Base-by-base conservation (phyloP, 2,113 vertebrate genomes). In the Muscicapa adusta region DNA sequence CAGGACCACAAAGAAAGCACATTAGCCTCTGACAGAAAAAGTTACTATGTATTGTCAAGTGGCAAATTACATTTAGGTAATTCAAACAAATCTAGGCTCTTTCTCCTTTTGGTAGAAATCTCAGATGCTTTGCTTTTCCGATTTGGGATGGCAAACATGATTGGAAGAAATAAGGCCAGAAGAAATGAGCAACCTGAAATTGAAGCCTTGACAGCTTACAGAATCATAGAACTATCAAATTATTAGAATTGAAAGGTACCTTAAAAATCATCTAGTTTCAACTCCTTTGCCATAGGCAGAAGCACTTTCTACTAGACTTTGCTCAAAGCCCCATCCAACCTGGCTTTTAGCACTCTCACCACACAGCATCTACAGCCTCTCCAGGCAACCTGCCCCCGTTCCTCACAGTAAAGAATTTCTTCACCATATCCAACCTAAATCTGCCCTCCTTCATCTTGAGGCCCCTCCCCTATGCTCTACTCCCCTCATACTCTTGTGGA, bases 301-400 rank as follows among this genome's bases (percentile, higher is more conserved):
- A 33, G 71, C 20, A 43, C 8, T 10, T 61, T 25, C 33, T 26
- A 53, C 38, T 25, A 36, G 38, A 62, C 10, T 61, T 74, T 82
- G 12, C 47, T 61, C 31, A 71, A 53, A 71, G 31, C 47, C 13
- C 20, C 10, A 20, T 45, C 57, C 17, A 72, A 5, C 33, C 33
- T 53, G 26, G 33, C 20, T 43, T 72, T 61, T 20, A 36, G 33
- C 33, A 45, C 20, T 62, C 26, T 16, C 33, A 36, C 20, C 17
- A 62, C 22, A 53, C 20, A 51, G 16, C 56, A 82, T 25, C 56
- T 33, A 61, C 47, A 71, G 25, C 20, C 8, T 72, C 45, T 72
- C 17, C 0, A 0, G 13, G 33, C 47, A 36, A 20, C 10, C 12
- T 53, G 38, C 12, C 38, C 17, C 47, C 22, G 33, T 10, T 43